Evolutionary conservation across 2,797 vertebrate genomes (phyloP).

Genomic region (Acomys russatus): DNA sequence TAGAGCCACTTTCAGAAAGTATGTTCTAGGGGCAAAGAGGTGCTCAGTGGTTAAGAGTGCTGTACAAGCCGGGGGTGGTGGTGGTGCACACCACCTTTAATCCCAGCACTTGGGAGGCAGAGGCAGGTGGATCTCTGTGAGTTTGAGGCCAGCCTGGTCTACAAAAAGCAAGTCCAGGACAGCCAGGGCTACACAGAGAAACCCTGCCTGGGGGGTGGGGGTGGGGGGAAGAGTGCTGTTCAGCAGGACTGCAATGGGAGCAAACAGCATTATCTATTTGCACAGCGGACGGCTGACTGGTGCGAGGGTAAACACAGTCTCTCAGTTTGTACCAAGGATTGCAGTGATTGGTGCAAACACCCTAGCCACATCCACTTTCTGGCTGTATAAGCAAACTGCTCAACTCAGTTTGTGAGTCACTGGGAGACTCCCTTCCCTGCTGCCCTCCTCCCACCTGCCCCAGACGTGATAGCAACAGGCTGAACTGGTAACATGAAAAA

Average conservation of each 20-base stretch:
- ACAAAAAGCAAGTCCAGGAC: too few relatives aligned
- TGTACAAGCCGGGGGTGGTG: too few relatives aligned
- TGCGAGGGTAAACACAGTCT: not conserved
- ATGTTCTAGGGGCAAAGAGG: not conserved
- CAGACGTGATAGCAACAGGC: not conserved
- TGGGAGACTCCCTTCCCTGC: not conserved
- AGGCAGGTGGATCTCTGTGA: too few relatives aligned
- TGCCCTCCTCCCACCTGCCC: accelerated
- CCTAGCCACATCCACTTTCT: not conserved
- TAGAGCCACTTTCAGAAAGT: not conserved
- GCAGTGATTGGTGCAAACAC: not conserved
- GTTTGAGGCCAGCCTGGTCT: too few relatives aligned
- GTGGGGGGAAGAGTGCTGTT: too few relatives aligned
- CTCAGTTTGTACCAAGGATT: not conserved
- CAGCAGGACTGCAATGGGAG: not conserved
- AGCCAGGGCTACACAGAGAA: too few relatives aligned
- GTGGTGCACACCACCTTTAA: too few relatives aligned
- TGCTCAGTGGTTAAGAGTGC: not conserved
- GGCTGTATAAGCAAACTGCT: not conserved
- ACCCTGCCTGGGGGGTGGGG: too few relatives aligned
- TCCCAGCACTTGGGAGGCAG: too few relatives aligned
- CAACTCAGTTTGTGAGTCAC: not conserved
- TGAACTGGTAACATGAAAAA: not conserved
- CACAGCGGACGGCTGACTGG: not conserved
- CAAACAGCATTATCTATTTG: not conserved